Conservation (phyloP, 2,888 invertebrate species). For the Ypsolopha sequella region DNA sequence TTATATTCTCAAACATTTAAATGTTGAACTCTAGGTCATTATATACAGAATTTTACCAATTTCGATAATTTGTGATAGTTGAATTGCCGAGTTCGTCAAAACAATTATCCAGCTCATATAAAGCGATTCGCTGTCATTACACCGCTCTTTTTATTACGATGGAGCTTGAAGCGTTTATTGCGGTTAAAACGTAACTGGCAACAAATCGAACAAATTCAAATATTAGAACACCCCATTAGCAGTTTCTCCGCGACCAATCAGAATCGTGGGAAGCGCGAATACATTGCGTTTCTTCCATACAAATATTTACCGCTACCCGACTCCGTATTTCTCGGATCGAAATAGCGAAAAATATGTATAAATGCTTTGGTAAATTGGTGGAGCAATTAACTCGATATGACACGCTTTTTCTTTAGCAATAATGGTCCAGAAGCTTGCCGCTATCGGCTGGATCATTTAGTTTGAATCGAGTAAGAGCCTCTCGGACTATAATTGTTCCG, state of each 20-base stretch:
- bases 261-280: constrained; percentile 39
- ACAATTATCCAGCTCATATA: too few relatives aligned
- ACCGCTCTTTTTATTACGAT: background rate
- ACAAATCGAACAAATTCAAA: background rate
- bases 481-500: too few relatives aligned
- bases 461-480: too few relatives aligned
- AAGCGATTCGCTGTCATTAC: background rate
- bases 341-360: too few relatives aligned
- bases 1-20: background rate
- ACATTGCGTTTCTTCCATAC: constrained; percentile 14
- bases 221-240: constrained; percentile 16
- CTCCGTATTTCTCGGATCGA: constrained; percentile 11
- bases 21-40: too few relatives aligned
- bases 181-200: background rate
- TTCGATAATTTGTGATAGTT: too few relatives aligned
- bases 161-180: background rate
- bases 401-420: constrained; percentile 54
- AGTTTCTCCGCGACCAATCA: constrained; percentile 25
- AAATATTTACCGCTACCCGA: constrained; percentile 40
- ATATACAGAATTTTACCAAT: too few relatives aligned
- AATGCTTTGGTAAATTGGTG: constrained; percentile 8
- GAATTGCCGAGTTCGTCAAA: too few relatives aligned
- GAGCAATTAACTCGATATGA: constrained; percentile 22
- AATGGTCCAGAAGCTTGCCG: constrained; percentile 50
- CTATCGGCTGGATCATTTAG: too few relatives aligned